A percentile compares a stretch with the other conserved stretches of the same genome.
These are phyloP conservation scores for Parnassius orleans DNA, from an alignment of 2,888 invertebrate genomes.

Conservation along the genomic window DNA sequence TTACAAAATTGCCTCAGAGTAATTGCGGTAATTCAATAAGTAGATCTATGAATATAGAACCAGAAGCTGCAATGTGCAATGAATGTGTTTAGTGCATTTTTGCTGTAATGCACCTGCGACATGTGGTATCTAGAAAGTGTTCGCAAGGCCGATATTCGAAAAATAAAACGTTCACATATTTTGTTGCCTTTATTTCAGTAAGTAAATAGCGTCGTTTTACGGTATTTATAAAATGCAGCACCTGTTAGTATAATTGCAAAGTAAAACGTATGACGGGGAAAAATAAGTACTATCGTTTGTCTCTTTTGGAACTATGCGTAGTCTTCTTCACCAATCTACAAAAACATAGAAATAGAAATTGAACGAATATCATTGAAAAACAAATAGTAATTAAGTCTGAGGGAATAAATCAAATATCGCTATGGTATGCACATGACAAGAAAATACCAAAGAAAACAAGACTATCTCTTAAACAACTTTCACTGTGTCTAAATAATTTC, in stretches of 20 bases:
- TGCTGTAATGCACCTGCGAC: conserved; percentile 13
- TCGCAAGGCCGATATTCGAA: conserved; percentile 3
- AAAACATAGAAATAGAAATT: too few relatives aligned
- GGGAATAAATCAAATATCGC: background rate
- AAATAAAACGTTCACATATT: conserved; percentile 5
- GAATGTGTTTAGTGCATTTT: background rate
- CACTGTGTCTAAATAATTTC: conserved; percentile 15
- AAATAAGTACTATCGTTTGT: too few relatives aligned
- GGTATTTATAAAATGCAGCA: conserved; percentile 9
- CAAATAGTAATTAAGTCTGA: too few relatives aligned
- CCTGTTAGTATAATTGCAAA: background rate
- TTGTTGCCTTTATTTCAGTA: background rate
- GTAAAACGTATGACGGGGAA: too few relatives aligned
- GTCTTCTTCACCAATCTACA: too few relatives aligned
- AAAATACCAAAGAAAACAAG: conserved; percentile 1
- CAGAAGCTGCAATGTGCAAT: background rate
- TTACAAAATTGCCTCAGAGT: background rate
- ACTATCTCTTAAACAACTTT: conserved; percentile 19
- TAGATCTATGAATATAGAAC: background rate
- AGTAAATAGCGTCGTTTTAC: background rate
- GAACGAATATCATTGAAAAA: too few relatives aligned
- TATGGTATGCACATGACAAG: background rate
- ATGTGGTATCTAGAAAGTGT: conserved; percentile 6
- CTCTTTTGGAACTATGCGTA: too few relatives aligned
- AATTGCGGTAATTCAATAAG: conserved; percentile 6